Evolutionary conservation across 1,140 invertebrate species (phyloP), one percentile per base, ranked within the genome.

Genomic region (Habropoda laboriosa): DNA sequence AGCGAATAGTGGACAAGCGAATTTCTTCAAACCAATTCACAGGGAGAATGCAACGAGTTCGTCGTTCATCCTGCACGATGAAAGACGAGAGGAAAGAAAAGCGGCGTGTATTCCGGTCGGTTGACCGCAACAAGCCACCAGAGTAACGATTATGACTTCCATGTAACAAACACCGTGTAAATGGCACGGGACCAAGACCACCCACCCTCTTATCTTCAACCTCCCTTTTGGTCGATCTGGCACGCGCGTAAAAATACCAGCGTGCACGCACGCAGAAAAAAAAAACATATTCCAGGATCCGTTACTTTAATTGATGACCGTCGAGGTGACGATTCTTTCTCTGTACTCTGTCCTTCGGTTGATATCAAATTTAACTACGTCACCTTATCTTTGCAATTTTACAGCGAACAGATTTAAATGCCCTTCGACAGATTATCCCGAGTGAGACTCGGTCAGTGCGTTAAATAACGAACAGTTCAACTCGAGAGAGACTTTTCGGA

Each of bases 81-180:
- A 45, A 49, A 68, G 64, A 35, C 30, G 78, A 7, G 40, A n/a
- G 3, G 16, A 57, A 58, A 24, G 3, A 51, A 55, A 38, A 72
- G 49, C 74, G 35, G 12, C 16, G 35, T 24, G 78, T n/a, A 58
- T 67, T 45, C 61, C 72, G 71, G 60, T 71, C 45, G 55, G 66
- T 64, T 74, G 73, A 30, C 47, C 75, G 47, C 60, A 74, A 51
- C 63, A 40, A 66, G 68, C 78, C 78, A 79, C 66, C 75, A 84
- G 79, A 86, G 66, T 80, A 78, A 87, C 68, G 83, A 81, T 81
- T 83, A 86, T 83, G 83, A 87, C 76, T 86, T 86, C 74, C 74
- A 75, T n/a, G 70, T 49, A 79, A 78, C 45, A 67, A 81, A 67
- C 47, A 57, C 73, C 78, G 79, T 74, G 75, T 83, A 87, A 87